Evolutionary conservation across 2,888 invertebrate species (phyloP).

Genomic region (Sminthurides aquaticus): DNA sequence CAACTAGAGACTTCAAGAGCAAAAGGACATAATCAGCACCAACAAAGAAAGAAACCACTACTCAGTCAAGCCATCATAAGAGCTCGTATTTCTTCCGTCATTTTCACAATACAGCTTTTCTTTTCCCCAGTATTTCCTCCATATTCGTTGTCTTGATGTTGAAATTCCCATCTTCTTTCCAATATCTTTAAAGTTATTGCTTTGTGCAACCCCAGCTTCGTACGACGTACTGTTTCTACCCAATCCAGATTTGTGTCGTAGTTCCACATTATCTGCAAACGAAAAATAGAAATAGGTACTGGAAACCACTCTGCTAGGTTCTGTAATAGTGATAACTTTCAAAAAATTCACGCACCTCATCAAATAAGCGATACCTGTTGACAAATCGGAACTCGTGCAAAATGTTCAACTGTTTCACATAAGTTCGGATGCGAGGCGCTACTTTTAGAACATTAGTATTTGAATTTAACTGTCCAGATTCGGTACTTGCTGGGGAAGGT

Average conservation of each 20-base stretch:
- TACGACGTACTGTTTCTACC: slow-evolving; percentile 37
- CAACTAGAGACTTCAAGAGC: too few relatives aligned
- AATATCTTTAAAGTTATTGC: slow-evolving; percentile 32
- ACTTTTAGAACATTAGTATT: slow-evolving; percentile 29
- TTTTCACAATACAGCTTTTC: slow-evolving; percentile 30
- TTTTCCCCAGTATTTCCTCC: slow-evolving; percentile 12
- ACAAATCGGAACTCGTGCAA: slow-evolving; percentile 43
- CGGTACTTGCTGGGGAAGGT: neutral
- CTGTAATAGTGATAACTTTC: neutral
- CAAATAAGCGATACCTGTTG: slow-evolving; percentile 40
- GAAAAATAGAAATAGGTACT: neutral
- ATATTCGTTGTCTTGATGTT: slow-evolving; percentile 23
- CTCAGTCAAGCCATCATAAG: slow-evolving; percentile 23
- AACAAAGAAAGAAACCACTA: too few relatives aligned
- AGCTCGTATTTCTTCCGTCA: slow-evolving; percentile 42
- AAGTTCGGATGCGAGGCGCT: slow-evolving; percentile 37
- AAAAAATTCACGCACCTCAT: too few relatives aligned
- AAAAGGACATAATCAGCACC: too few relatives aligned
- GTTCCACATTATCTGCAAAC: slow-evolving; percentile 39
- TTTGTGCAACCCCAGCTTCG: slow-evolving; percentile 39
- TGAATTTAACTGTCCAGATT: neutral
- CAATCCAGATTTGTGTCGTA: slow-evolving; percentile 31
- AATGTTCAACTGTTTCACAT: slow-evolving; percentile 28
- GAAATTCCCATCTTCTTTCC: slow-evolving; percentile 40
- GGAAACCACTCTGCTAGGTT: neutral